Conservation (phyloP, 2,113 vertebrate genomes). For the Stegastes partitus region DNA sequence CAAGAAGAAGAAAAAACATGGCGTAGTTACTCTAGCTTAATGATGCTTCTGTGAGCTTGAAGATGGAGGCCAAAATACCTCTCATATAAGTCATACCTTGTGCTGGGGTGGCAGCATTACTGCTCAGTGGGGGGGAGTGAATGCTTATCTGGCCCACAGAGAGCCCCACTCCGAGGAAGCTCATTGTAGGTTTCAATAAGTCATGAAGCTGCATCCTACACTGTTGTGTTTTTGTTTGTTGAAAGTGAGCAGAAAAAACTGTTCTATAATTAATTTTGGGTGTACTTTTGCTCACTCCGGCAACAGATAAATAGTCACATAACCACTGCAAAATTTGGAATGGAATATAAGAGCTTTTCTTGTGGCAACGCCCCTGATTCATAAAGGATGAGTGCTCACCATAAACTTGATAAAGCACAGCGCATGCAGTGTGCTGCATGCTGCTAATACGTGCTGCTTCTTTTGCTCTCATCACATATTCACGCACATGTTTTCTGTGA, state of each 20-base stretch:
- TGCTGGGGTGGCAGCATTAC: conserved; percentile 55
- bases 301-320: conserved; percentile 44
- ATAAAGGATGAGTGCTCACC: conserved; percentile 14
- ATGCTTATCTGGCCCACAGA: conserved; percentile 52
- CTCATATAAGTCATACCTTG: conserved; percentile 68
- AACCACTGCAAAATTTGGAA: conserved; percentile 46
- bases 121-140: conserved; percentile 49
- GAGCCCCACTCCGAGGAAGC: conserved; percentile 13
- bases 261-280: conserved; percentile 39
- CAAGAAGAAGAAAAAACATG: conserved; percentile 10
- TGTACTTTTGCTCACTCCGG: conserved; percentile 41
- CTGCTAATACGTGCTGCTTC: not conserved
- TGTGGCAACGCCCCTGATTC: conserved; percentile 40
- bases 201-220: conserved; percentile 27
- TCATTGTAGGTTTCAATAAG: conserved; percentile 16
- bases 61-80: conserved; percentile 65
- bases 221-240: conserved; percentile 13
- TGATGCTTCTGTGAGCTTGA: conserved; percentile 53
- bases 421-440: conserved; percentile 20
- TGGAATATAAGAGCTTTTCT: conserved; percentile 22
- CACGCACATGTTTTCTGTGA: conserved; percentile 18
- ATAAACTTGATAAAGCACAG: conserved; percentile 33
- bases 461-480: conserved; percentile 36
- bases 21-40: conserved; percentile 40
- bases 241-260: conserved; percentile 18